Base-by-base conservation (phyloP, 2,888 invertebrate species). In the Aromia moschata region DNA sequence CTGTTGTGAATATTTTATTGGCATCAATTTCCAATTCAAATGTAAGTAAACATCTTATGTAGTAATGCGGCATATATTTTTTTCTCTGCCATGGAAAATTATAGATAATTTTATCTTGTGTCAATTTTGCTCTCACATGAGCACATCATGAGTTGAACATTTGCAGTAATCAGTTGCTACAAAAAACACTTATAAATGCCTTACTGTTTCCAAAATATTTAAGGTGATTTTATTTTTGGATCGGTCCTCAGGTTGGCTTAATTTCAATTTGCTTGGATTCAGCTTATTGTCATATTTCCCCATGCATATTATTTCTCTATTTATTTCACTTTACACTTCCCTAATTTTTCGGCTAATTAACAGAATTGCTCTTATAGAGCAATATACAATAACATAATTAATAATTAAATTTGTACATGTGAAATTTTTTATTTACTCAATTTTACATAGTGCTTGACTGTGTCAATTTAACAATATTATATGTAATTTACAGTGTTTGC, bases 31-130 rank as follows among this genome's bases (percentile, higher is more conserved):
- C 40, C 51, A 40, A 10, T 15, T 36, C 14, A 17, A 38, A 20
- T 49, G 38, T 38, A 51, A 51, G 51, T 51, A 40, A 51, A 49
- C 20, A 37, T 25, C 16, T 49, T 49, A 36, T 25, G 18, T 11
- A 49, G 25, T 10, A 11, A 30, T 12, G 12, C 45, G 11, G 25
- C n/a, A 7, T 33, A 11, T 25, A 25, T 25, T 25, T 33, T n/a
- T n/a, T 33, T 33, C n/a, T 33, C n/a, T 33, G 11, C n/a, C n/a
- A 11, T 33, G 3, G n/a, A 33, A 33, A 33, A 33, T 33, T 33
- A 7, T 33, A 33, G 33, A 33, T 33, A 33, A 9, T 25, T 5
- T 33, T 33, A 33, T 33, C 33, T 10, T 2, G n/a, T 33, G 33
- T 33, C 4, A 33, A 33, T 33, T 33, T n/a, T 33, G 5, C 11